Evolutionary conservation across 1,140 invertebrate genomes (phyloP).

Genomic region (Homalodisca vitripennis): DNA sequence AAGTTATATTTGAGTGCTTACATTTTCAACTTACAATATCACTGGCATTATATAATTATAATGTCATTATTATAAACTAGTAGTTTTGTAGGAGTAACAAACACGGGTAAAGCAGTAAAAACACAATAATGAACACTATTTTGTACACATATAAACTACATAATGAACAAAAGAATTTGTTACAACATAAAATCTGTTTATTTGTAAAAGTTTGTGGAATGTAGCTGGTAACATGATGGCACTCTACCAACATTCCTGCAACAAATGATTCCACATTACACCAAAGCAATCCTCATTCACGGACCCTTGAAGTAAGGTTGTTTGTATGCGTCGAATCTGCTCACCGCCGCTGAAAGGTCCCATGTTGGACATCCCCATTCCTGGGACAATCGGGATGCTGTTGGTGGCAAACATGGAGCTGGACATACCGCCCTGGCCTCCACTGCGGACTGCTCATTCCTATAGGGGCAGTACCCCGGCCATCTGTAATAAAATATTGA

Average conservation of each 20-base stretch:
- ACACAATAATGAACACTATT: too few relatives aligned
- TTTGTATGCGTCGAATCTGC: slow-evolving; percentile 18
- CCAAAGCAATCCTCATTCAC: background rate
- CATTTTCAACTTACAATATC: too few relatives aligned
- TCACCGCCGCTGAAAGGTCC: slow-evolving; percentile 10
- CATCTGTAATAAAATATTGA: slow-evolving; percentile 12
- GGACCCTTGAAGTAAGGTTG: slow-evolving; percentile 16
- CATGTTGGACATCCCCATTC: slow-evolving; percentile 8
- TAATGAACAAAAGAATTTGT: too few relatives aligned
- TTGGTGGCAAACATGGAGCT: background rate
- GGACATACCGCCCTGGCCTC: background rate
- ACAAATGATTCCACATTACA: background rate
- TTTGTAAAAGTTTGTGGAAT: slow-evolving; percentile 6
- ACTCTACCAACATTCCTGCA: background rate
- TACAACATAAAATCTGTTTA: too few relatives aligned
- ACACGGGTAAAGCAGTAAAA: too few relatives aligned
- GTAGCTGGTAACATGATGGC: slow-evolving; percentile 5
- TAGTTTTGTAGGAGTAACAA: too few relatives aligned
- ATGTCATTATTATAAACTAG: too few relatives aligned
- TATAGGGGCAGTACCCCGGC: background rate
- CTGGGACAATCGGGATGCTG: background rate
- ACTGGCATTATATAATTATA: too few relatives aligned
- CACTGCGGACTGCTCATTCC: slow-evolving; percentile 8
- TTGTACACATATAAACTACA: too few relatives aligned
- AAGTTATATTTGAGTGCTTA: too few relatives aligned